Conservation (phyloP, 2,797 vertebrate species). For the Limnodromus scolopaceus region DNA sequence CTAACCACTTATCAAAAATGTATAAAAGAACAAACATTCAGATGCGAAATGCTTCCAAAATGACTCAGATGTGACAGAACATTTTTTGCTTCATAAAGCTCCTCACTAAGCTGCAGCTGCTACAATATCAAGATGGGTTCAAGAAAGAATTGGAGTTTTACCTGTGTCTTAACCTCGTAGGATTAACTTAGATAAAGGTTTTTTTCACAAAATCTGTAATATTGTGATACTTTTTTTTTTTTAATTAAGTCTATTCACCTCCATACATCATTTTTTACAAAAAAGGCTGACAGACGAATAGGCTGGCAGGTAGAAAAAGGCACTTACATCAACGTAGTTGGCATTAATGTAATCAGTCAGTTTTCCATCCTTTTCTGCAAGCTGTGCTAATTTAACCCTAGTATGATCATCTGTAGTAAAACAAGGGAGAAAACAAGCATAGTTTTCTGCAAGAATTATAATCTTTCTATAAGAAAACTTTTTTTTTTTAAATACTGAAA, state of each 20-base stretch:
- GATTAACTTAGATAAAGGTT: neutral
- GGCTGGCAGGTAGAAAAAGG: neutral
- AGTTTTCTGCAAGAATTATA: neutral
- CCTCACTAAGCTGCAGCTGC: neutral
- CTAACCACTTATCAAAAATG: neutral
- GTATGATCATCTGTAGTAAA: slow-evolving; percentile 91
- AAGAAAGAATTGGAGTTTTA: neutral
- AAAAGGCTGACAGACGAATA: neutral
- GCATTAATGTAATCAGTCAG: slow-evolving; percentile 94
- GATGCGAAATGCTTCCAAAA: neutral
- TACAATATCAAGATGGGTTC: neutral
- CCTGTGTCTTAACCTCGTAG: neutral
- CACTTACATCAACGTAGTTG: slow-evolving; percentile 94
- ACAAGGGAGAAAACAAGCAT: slow-evolving; percentile 12
- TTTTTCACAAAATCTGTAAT: neutral
- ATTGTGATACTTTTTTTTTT: neutral
- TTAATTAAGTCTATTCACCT: neutral
- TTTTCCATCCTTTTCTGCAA: slow-evolving; percentile 86
- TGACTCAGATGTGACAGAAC: neutral
- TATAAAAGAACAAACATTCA: neutral
- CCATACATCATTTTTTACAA: neutral
- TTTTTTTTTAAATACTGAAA: neutral
- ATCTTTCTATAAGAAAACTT: neutral
- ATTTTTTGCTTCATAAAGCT: neutral
- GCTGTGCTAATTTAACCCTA: slow-evolving; percentile 88